Evolutionary conservation across 2,797 vertebrate species (phyloP).

Genomic region (Coracias cyanogaster): DNA sequence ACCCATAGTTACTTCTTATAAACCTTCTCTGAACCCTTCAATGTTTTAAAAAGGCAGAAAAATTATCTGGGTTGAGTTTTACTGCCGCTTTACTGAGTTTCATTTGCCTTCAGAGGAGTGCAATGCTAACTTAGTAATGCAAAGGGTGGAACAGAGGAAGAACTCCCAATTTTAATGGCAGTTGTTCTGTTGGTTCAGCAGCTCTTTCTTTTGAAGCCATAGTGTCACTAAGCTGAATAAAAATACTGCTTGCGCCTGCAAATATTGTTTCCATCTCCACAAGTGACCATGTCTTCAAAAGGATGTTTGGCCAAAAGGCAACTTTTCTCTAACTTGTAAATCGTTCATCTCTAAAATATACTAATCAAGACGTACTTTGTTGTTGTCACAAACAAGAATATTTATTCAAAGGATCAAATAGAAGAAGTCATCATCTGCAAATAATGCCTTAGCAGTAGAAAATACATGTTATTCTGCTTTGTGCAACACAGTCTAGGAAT

Average conservation of each 20-base stretch:
- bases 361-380: conserved; percentile 1
- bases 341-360: background rate
- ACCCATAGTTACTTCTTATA: background rate
- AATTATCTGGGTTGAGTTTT: background rate
- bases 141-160: background rate
- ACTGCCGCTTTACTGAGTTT: background rate
- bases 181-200: background rate
- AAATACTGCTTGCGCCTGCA: background rate
- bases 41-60: background rate
- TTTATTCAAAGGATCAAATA: background rate
- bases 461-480: background rate
- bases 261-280: background rate
- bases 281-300: background rate
- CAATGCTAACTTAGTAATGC: background rate
- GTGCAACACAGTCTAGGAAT: background rate
- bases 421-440: background rate
- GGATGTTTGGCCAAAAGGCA: background rate
- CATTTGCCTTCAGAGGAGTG: background rate
- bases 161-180: background rate
- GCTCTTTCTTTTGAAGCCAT: background rate
- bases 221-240: background rate
- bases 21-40: background rate
- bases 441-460: background rate
- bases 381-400: conserved; percentile 28
- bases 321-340: background rate